Evolutionary conservation across 2,113 vertebrate genomes (phyloP), one percentile per base, ranked within the genome.

Genomic region (Girardinichthys multiradiatus): DNA sequence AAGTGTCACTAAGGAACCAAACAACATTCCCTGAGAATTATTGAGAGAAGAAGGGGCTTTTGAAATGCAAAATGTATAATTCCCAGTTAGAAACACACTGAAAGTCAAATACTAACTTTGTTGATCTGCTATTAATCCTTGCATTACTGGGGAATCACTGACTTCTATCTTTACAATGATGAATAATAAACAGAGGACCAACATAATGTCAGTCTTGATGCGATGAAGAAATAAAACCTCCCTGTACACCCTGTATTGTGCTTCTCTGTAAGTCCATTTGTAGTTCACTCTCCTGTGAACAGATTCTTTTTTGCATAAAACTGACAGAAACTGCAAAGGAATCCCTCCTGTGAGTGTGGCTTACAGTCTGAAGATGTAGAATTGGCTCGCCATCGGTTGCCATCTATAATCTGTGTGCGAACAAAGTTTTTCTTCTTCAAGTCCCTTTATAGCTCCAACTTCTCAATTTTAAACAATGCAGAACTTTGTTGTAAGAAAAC

Each of bases 1-100:
- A 77, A 77, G 82, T 74, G 71, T 64, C 62, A 69, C 68, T 72
- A 62, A 54, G 72, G 72, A 84, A 70, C 29, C 59, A 59, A 70
- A 80, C 76, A 74, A 79, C 82, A 87, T 86, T 86, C 82, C 71
- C 30, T 58, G 39, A 65, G 76, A 79, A 87, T 58, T 74, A 80
- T 64, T 65, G 48, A 81, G 71, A 71, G 57, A 72, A 80, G 85
- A 59, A 5, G 67, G 27, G 24, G 64, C 71, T 89, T 90, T 89
- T 90, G 84, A 92, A 89, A 89, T 91, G 87, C 87, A 89, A 90
- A 90, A 78, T 28, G 67, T 31, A 45, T 88, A 84, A 91, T 90
- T 86, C 86, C 82, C 62, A 83, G 78, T 45, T 54, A 80, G 64
- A 91, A 86, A 86, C 69, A 81, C 65, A 61, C 66, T 65, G 61